These are phyloP conservation scores for Spea multiplicata DNA, from an alignment of 2,113 vertebrate genomes.

Conservation along the genomic window DNA sequence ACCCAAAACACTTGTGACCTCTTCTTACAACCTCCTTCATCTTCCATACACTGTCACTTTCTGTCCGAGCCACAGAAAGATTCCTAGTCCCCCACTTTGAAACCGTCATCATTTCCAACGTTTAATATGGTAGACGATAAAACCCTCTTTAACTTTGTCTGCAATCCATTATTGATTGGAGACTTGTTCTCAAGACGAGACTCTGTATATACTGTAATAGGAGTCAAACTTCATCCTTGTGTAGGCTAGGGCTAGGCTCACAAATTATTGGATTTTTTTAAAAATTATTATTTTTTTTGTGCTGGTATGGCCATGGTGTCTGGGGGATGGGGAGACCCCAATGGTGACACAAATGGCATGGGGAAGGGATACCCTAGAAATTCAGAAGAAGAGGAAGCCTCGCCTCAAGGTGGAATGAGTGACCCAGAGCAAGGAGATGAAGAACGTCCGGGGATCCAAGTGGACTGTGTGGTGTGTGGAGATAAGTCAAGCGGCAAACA, in stretches of 20 bases:
- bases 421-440: conserved; percentile 82
- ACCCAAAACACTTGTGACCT: conserved; percentile 9
- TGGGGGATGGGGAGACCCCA: conserved; percentile 88
- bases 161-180: background rate
- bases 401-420: conserved; percentile 82
- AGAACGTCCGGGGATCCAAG: conserved; percentile 81
- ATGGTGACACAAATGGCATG: conserved; percentile 76
- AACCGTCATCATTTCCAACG: background rate
- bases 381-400: conserved; percentile 76
- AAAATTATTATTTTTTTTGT: conserved; percentile 1
- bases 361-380: conserved; percentile 73
- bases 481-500: conserved; percentile 91
- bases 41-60: background rate
- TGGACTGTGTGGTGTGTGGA: conserved; percentile 89
- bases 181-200: background rate
- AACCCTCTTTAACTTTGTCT: background rate
- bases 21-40: background rate
- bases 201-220: background rate
- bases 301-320: conserved; percentile 88
- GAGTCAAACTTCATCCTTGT: background rate
- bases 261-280: background rate
- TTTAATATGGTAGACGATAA: background rate
- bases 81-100: too few species aligned
- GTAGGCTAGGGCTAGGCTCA: background rate
- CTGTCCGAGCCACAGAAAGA: background rate